These are phyloP conservation scores for Oligia strigilis DNA, from an alignment of 2,888 invertebrate genomes.

Conservation along the genomic window DNA sequence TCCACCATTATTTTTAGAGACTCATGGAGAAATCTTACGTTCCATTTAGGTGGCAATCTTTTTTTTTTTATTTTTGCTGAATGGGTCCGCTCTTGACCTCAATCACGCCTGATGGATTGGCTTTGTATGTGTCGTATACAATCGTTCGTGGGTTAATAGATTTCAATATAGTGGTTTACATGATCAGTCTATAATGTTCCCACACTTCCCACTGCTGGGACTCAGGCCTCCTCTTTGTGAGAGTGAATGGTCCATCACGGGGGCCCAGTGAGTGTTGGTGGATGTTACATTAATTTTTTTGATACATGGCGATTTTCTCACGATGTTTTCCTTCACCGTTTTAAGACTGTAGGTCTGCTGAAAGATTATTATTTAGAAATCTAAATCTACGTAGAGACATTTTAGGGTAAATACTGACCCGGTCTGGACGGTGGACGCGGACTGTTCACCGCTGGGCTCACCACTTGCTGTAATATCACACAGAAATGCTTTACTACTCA, in stretches of 20 bases:
- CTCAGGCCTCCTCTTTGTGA: background rate
- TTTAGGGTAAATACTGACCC: constrained; percentile 72
- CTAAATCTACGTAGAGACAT: background rate
- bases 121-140: background rate
- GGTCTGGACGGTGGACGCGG: constrained; percentile 84
- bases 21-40: too few species aligned
- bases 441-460: constrained; percentile 86
- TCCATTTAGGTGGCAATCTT: too few species aligned
- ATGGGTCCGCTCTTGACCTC: too few species aligned
- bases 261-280: background rate
- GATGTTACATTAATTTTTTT: too few species aligned
- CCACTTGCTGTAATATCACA: constrained; percentile 79
- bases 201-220: background rate
- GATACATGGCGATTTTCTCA: background rate
- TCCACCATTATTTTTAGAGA: background rate
- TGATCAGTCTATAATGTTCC: too few species aligned
- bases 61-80: too few species aligned
- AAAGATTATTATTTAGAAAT: background rate
- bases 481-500: constrained; percentile 19
- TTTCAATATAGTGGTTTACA: background rate
- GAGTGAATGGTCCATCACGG: background rate
- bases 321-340: background rate
- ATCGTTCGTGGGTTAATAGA: background rate
- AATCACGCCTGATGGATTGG: too few species aligned
- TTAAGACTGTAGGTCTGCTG: background rate